Conservation (phyloP, 2,797 vertebrate species). For the Buphagus erythrorhynchus region DNA sequence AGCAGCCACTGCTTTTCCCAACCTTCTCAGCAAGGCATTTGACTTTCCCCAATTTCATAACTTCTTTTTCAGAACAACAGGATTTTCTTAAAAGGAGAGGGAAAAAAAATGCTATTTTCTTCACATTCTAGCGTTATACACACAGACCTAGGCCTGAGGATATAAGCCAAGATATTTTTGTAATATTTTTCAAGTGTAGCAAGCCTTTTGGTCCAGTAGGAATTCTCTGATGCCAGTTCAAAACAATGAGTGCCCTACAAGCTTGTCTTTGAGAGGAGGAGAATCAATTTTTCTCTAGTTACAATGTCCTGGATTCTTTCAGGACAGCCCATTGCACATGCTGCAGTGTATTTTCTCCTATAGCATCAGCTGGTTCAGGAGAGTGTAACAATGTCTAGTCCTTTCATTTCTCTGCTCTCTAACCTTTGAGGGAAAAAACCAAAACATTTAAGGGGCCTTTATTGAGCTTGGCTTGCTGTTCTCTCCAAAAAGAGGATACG, state of each 20-base stretch:
- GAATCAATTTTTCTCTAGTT: slow-evolving; percentile 13
- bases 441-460: neutral
- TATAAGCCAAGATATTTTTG: neutral
- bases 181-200: slow-evolving; percentile 10
- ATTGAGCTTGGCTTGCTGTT: neutral
- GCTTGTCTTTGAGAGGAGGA: neutral
- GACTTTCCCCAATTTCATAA: neutral
- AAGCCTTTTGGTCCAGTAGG: neutral
- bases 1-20: neutral
- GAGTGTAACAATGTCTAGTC: neutral
- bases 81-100: neutral
- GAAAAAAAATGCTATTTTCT: neutral
- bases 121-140: neutral
- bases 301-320: slow-evolving; percentile 5
- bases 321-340: neutral
- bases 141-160: neutral
- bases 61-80: neutral
- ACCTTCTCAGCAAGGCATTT: neutral
- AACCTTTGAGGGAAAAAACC: neutral
- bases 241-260: slow-evolving; percentile 9
- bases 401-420: neutral
- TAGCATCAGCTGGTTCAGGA: neutral
- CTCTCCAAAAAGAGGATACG: neutral
- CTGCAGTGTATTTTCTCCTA: neutral
- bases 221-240: neutral